Evolutionary conservation across 2,888 invertebrate species (phyloP).

Genomic region (Tanypteryx hageni): DNA sequence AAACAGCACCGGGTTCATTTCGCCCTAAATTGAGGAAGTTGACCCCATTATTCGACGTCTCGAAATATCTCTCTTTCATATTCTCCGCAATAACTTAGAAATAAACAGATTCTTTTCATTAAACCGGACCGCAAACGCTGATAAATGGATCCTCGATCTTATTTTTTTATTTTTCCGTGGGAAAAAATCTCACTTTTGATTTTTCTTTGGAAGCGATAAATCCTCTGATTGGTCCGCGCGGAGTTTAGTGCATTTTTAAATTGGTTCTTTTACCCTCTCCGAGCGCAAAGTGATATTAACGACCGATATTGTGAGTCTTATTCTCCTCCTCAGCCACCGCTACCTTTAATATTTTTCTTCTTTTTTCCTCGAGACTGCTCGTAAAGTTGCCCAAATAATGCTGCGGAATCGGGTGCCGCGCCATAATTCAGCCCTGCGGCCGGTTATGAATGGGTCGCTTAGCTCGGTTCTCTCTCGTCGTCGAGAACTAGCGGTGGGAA

Average conservation of each 20-base stretch:
- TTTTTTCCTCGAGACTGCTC: not conserved
- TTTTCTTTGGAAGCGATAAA: not conserved
- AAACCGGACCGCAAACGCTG: no score
- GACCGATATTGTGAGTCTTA: slow-evolving; percentile 41
- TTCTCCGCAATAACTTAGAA: no score
- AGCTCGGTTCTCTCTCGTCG: not conserved
- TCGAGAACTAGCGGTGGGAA: not conserved
- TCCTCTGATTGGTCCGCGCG: not conserved
- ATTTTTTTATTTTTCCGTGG: no score
- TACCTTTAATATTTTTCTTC: not conserved
- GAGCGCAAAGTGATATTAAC: slow-evolving; percentile 42
- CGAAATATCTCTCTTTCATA: no score
- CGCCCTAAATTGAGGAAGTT: no score
- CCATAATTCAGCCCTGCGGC: not conserved
- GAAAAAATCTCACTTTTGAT: no score
- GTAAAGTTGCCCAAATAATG: slow-evolving; percentile 26
- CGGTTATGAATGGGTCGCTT: not conserved
- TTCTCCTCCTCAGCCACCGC: not conserved
- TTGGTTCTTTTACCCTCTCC: slow-evolving; percentile 6
- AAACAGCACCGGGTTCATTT: no score
- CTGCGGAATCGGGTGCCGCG: not conserved
- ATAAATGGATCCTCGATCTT: no score
- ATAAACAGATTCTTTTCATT: no score
- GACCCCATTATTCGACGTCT: no score
- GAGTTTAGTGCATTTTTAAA: not conserved